Evolutionary conservation across 2,888 invertebrate species (phyloP).

Genomic region (Cerceris rybyensis): DNA sequence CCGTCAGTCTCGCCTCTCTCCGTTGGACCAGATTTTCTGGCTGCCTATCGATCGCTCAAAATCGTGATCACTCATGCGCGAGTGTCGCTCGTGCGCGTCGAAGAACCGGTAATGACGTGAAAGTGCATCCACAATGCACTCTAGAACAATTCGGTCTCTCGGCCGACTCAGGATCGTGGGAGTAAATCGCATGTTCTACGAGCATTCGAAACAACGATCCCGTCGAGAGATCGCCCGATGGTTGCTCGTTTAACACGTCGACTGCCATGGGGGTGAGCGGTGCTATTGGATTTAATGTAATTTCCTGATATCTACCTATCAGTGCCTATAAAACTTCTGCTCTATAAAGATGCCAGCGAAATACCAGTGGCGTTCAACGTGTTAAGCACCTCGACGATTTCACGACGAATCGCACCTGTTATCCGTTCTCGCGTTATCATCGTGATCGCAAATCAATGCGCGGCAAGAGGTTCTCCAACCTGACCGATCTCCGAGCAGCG

Average conservation of each 20-base stretch:
- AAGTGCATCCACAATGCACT: slow-evolving; percentile 41
- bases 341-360: no score
- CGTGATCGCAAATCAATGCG: no score
- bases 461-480: not conserved
- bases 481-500: not conserved
- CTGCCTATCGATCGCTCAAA: not conserved
- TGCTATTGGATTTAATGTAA: no score
- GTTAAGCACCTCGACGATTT: not conserved
- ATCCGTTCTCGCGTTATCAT: not conserved
- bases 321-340: no score
- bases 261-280: no score
- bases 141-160: slow-evolving; percentile 38
- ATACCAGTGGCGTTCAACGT: no score
- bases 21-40: no score
- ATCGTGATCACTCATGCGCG: not conserved
- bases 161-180: slow-evolving; percentile 35
- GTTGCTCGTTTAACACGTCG: slow-evolving; percentile 16
- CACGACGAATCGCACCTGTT: not conserved
- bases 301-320: no score
- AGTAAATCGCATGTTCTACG: slow-evolving; percentile 33
- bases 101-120: slow-evolving; percentile 35
- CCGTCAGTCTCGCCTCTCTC: no score
- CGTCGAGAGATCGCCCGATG: slow-evolving; percentile 7
- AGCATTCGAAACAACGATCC: slow-evolving; percentile 15
- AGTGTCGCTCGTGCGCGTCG: slow-evolving; percentile 9